Evolutionary conservation across 2,888 invertebrate genomes (phyloP), one percentile per base, ranked within the genome.

Genomic region (Tenthredo livida): DNA sequence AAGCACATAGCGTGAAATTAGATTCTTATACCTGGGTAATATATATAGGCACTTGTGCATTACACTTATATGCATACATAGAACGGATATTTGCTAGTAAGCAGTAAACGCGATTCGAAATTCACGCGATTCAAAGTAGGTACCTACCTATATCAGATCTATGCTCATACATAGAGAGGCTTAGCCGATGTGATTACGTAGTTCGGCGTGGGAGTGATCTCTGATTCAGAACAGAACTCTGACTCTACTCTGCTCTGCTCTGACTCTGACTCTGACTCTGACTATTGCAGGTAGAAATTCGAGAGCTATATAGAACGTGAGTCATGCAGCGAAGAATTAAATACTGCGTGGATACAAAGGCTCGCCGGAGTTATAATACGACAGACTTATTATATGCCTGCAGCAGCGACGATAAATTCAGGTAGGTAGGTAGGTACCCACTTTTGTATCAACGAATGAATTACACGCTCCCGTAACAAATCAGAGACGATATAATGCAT

Each of bases 1-100:
- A 50, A 9, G 50, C 29, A 77, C 50, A 47, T 47, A 54, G 25
- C 77, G 77, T 77, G 77, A 77, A 77, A 77, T 77, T 77, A 77
- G 77, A 77, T 77, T 77, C 50, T 77, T 77, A 29, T 77, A 29
- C 50, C 77, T n/a, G 29, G 40, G 29, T 7, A 17, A 54, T 25
- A 37, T 12, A 50, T 54, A 54, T 54, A 54, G 6, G 25, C 15
- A 5, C 29, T 17, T 29, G 25, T 47, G 7, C 50, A 47, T 40
- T 3, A 29, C 25, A 17, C 75, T 7, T 33, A 67, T 7, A 17
- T 25, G 25, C 33, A 33, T 10, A 40, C 33, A 33, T 4, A 40
- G 1, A 4, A 21, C 43, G 25, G 40, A 43, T 73, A 73, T 73
- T 73, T 43, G 43, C 70, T 73, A 21, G 25, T 43, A 40, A 73